These are phyloP conservation scores for Euphonia xanthogaster DNA, from an alignment of 2,797 vertebrate species.

Conservation along the genomic window DNA sequence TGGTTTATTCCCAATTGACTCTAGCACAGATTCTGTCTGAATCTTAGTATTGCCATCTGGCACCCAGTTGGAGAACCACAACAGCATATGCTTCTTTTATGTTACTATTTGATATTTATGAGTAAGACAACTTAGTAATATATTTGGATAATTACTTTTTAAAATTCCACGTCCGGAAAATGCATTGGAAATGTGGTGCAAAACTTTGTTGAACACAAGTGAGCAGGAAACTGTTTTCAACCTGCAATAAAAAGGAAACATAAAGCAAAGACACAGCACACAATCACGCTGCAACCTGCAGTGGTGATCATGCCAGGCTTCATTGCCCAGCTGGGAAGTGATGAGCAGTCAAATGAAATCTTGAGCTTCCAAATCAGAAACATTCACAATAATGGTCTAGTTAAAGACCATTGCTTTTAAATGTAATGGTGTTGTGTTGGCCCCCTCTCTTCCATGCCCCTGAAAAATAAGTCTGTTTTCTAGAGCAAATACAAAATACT, in stretches of 20 bases:
- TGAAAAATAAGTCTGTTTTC: not conserved
- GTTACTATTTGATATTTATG: slow-evolving; percentile 20
- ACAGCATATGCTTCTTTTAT: not conserved
- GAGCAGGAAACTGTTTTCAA: not conserved
- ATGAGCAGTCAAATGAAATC: not conserved
- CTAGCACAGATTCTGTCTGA: not conserved
- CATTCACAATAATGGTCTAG: not conserved
- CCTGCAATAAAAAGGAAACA: not conserved
- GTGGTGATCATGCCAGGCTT: not conserved
- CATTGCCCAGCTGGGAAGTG: not conserved
- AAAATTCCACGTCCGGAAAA: not conserved
- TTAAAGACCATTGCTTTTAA: not conserved
- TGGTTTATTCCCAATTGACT: slow-evolving; percentile 28
- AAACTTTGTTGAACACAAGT: not conserved
- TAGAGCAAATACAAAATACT: not conserved
- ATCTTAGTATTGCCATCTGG: slow-evolving; percentile 45
- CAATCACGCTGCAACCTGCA: not conserved
- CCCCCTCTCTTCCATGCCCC: not conserved
- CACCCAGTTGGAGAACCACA: slow-evolving; percentile 1
- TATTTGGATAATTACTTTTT: slow-evolving; percentile 16
- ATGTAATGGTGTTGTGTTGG: not conserved
- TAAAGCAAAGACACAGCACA: not conserved
- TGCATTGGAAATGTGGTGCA: not conserved
- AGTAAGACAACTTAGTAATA: not conserved
- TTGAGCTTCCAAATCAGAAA: not conserved